Conservation (phyloP, 2,888 invertebrate genomes). For the Drosophila demipolita region DNA sequence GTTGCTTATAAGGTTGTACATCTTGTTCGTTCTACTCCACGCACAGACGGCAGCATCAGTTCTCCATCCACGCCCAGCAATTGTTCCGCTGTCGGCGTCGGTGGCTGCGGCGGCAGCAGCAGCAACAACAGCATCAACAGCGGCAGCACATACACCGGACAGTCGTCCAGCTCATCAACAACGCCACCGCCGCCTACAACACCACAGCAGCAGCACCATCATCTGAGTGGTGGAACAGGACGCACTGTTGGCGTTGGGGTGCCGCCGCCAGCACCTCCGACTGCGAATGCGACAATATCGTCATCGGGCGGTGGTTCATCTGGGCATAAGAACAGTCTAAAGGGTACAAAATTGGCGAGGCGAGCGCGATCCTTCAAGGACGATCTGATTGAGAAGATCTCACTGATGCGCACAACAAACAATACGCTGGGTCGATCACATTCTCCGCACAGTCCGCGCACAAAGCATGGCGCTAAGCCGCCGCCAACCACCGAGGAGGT, state of each 20-base stretch:
- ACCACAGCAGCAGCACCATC: slow-evolving; percentile 10
- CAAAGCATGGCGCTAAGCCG: slow-evolving; percentile 85
- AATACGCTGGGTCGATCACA: slow-evolving; percentile 87
- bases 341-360: slow-evolving; percentile 93
- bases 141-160: slow-evolving; percentile 44
- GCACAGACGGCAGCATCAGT: slow-evolving; percentile 83
- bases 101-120: slow-evolving; percentile 49
- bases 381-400: slow-evolving; percentile 95
- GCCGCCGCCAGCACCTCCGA: slow-evolving; percentile 67
- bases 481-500: slow-evolving; percentile 85
- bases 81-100: slow-evolving; percentile 57
- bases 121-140: slow-evolving; percentile 67
- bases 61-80: slow-evolving; percentile 84
- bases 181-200: slow-evolving; percentile 66
- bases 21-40: not conserved
- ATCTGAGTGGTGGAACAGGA: slow-evolving; percentile 11
- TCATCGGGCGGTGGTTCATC: slow-evolving; percentile 69
- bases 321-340: slow-evolving; percentile 91
- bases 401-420: slow-evolving; percentile 93
- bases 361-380: slow-evolving; percentile 96
- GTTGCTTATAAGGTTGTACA: not conserved
- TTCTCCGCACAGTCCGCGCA: slow-evolving; percentile 88
- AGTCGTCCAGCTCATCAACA: slow-evolving; percentile 39
- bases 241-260: slow-evolving; percentile 11
- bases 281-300: slow-evolving; percentile 12